Base-by-base conservation (phyloP, 92 coral and sea anemone species). In the Actinostola sp. region DNA sequence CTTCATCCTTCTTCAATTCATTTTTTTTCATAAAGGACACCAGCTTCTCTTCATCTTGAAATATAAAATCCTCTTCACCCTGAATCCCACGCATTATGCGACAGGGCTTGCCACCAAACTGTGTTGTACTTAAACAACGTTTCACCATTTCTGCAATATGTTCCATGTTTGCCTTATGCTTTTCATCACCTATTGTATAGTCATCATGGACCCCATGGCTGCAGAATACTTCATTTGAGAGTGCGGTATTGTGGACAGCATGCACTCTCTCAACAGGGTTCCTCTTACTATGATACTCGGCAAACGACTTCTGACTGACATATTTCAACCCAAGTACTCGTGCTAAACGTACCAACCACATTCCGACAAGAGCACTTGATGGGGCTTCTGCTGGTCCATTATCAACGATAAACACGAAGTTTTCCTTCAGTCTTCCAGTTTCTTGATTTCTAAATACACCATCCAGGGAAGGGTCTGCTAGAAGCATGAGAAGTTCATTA, bases 321-420 rank as follows among this genome's bases (percentile, higher is more conserved):
- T 75, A 66, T 55, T 66, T 66, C 0, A 76, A 56, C 15, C 39
- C 21, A 20, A 69, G 75, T 23, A 53, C 15, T 19, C 80, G 52
- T 2, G 71, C 80, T 14, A 78, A 39, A 24, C 84, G 79, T 12
- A 64, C 89, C 39, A 84, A 31, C 81, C 85, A 78, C 82, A 84
- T 73, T 16, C 63, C 58, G 25, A 84, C 87, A 7, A 82, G 32
- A 20, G 75, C 62, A 33, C 75, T 77, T 57, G 75, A 7, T 45
- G 82, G 82, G 2, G 77, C 77, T 51, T 78, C 84, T 21, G 84
- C 84, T 31, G 77, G 84, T 1, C 84, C 71, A 21, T 78, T 78
- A 31, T 68, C 84, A 20, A 78, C 84, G 7, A 78, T 49, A 44
- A 78, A 78, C 10, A 77, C 69, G 58, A 77, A 57, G 26, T 67